Evolutionary conservation across 2,797 vertebrate species (phyloP).

Genomic region (Natrix natrix): DNA sequence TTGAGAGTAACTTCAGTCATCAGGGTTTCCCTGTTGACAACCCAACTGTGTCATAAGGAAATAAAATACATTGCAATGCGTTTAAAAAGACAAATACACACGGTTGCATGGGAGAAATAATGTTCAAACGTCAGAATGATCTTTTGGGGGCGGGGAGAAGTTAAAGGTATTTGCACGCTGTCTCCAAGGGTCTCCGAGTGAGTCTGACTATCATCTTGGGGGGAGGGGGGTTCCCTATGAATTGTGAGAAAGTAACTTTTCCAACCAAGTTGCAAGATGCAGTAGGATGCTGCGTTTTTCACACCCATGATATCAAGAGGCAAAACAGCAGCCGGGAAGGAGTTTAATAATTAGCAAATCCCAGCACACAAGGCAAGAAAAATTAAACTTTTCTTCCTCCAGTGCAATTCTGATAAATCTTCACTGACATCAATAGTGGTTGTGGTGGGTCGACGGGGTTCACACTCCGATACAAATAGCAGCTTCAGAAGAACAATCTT

Average conservation of each 20-base stretch:
- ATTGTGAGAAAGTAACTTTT: background rate
- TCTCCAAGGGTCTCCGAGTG: background rate
- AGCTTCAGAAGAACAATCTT: background rate
- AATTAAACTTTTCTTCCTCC: background rate
- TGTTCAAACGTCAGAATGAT: background rate
- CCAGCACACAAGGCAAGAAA: background rate
- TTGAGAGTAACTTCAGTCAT: background rate
- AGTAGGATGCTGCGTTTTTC: background rate
- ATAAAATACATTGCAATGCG: too few species aligned
- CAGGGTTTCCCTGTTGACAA: background rate
- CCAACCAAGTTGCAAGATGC: background rate
- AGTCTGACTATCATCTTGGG: too few species aligned
- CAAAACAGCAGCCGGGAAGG: background rate
- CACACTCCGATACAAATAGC: background rate
- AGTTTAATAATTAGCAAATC: background rate
- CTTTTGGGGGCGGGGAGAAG: too few species aligned
- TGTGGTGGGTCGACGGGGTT: background rate
- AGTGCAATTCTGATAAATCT: background rate
- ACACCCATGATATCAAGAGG: background rate
- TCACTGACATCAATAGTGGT: background rate
- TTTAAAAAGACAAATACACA: background rate
- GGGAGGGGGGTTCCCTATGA: background rate
- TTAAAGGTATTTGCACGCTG: background rate
- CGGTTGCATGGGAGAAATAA: background rate
- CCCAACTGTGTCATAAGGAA: background rate